Percentiles rank a stretch among this genome's conserved stretches.
These are phyloP conservation scores for Jordanella pulchra DNA, from an alignment of 2,797 vertebrate genomes.

Conservation along the genomic window DNA sequence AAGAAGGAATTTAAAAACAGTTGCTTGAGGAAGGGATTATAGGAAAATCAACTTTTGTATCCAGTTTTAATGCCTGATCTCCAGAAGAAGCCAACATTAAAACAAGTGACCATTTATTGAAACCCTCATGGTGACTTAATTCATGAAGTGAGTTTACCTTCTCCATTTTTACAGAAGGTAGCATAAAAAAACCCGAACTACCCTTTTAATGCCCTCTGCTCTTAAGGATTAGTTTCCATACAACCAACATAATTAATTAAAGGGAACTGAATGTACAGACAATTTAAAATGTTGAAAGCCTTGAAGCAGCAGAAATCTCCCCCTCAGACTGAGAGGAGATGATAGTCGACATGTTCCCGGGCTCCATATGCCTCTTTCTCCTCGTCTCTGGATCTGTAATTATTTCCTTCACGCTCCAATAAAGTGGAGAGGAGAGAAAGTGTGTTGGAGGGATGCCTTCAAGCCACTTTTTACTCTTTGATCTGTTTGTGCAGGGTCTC, in stretches of 20 bases:
- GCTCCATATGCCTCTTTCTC: background rate
- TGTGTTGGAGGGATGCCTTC: constrained; percentile 3
- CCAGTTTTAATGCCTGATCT: too few relatives aligned
- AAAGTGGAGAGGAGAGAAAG: constrained; percentile 19
- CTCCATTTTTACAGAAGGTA: background rate
- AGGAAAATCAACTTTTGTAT: background rate
- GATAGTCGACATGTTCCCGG: background rate
- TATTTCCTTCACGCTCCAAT: constrained; percentile 24
- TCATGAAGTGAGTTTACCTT: background rate
- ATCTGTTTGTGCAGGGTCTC: constrained; percentile 5
- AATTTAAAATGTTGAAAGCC: too few relatives aligned
- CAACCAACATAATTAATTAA: background rate
- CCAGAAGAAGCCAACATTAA: too few relatives aligned
- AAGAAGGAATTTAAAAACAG: too few relatives aligned
- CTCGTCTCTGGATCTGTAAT: constrained; percentile 4
- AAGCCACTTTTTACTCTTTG: constrained; percentile 5
- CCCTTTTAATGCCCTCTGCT: background rate
- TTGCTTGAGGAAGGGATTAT: too few relatives aligned
- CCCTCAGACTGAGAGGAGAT: background rate
- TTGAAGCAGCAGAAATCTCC: background rate
- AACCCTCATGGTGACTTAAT: background rate
- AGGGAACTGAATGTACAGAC: too few relatives aligned
- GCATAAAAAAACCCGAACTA: background rate
- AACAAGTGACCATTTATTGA: background rate
- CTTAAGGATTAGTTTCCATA: background rate